Evolutionary conservation across 2,113 vertebrate genomes (phyloP), one percentile per base, ranked within the genome.

Genomic region (Oxygymnocypris stewartii): DNA sequence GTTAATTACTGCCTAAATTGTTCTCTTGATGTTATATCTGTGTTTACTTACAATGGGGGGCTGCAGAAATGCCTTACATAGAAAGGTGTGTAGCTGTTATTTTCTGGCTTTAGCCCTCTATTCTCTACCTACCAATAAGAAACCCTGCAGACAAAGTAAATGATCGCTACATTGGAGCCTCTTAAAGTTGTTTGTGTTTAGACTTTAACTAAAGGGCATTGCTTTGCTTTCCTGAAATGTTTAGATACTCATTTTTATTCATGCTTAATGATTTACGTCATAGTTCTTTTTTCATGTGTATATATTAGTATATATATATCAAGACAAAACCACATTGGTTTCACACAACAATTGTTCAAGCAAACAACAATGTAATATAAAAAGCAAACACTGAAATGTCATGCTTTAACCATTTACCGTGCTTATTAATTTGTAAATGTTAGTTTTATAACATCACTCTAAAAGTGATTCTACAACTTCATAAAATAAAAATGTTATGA

Each of bases 1-100:
- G 91, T 92, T 95, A 95, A 95, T 95, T 95, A 94, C 91, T 93
- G 89, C 88, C 93, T 92, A 94, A 93, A 95, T 94, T 93, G 94
- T 94, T 94, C 93, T 95, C 94, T 92, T 93, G 93, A 91, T 94
- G 93, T 92, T 92, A 86, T 92, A 92, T 92, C 93, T 92, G 92
- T 92, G 92, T 94, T 93, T 94, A 92, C 92, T 94, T 94, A 91
- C 92, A 87, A 90, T 85, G 85, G 87, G 90, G 91, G 89, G 85
- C 28, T 69, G 87, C 86, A 89, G 87, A 92, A 91, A 93, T 93
- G 91, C 88, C 91, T 92, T 94, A 92, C 92, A 90, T 90, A 90
- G 92, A 91, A 91, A 91, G 89, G 91, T 93, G 93, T 92, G 91
- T 90, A 92, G 89, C 90, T 86, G 80, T 59, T 42, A 77, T 85